Conservation (phyloP, 1,140 invertebrate genomes). For the Campoletis sonorensis region DNA sequence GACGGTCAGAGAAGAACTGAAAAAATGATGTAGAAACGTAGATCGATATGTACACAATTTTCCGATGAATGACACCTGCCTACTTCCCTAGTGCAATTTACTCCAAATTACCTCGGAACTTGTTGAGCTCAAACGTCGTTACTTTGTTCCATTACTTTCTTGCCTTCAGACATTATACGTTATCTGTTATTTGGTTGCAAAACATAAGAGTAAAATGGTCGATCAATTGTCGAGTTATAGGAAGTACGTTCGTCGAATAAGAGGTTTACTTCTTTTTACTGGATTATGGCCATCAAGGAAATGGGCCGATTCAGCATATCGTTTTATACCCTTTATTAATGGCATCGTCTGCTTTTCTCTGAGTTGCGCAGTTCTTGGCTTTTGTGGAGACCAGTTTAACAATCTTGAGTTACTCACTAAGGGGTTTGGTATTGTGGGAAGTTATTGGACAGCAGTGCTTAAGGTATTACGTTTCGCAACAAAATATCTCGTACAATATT, state of each 20-base stretch:
- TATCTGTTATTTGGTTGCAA: too few relatives aligned
- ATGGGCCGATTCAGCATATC: slow-evolving; percentile 18
- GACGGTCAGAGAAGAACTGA: too few relatives aligned
- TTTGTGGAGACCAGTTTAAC: slow-evolving; percentile 39
- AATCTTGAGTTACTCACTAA: slow-evolving; percentile 52
- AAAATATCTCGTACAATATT: too few relatives aligned
- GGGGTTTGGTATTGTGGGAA: slow-evolving; percentile 51
- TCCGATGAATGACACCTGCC: too few relatives aligned
- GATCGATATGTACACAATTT: too few relatives aligned
- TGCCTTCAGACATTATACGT: too few relatives aligned
- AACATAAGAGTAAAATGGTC: slow-evolving; percentile 9
- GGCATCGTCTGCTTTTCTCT: neutral
- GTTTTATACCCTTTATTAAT: slow-evolving; percentile 7
- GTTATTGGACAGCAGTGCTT: slow-evolving; percentile 47
- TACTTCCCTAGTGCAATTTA: too few relatives aligned
- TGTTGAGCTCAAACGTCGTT: too few relatives aligned
- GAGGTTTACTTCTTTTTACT: slow-evolving; percentile 17
- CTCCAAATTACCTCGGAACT: too few relatives aligned
- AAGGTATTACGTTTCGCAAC: slow-evolving; percentile 48
- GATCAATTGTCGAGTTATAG: slow-evolving; percentile 40
- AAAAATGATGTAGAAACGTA: too few relatives aligned
- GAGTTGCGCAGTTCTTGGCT: slow-evolving; percentile 29
- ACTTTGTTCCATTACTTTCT: too few relatives aligned
- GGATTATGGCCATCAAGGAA: slow-evolving; percentile 40
- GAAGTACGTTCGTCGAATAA: slow-evolving; percentile 36